Base-by-base conservation (phyloP, 2,888 invertebrate species). In the Harpalus rubripes region DNA sequence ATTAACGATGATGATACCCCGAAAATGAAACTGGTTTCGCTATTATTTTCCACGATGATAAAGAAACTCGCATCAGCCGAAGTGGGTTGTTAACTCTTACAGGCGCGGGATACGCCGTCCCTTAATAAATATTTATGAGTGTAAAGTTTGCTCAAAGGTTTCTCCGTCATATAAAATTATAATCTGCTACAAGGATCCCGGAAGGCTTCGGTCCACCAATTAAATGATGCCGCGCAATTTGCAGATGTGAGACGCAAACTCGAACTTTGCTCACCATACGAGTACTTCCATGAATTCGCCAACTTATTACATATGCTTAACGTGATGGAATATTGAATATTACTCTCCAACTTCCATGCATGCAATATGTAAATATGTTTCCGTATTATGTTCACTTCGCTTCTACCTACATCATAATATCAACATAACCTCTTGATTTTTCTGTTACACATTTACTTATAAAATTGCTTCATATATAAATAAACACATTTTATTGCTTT, bases 91-190 rank as follows among this genome's bases (percentile, higher is more conserved):
- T 81, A 81, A 81, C 65, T 65, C 81, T 80, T 78, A 2, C 22
- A 26, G 6, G 18, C 8, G 10, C 22, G n/a, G n/a, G 18, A 22
- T 41, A 4, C 16, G 52, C 74, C 58, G 58, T 78, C 78, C 78
- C 81, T 81, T 81, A 44, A 81, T 81, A 81, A 81, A 81, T 81
- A 81, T 81, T 81, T 81, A 81, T 81, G 81, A 6, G 22, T 81
- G 41, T 8, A 81, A 80, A 81, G 7, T 61, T 81, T 81, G 22
- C 65, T 81, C 81, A 81, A 81, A 81, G 81, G 81, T 63, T 80
- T 65, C 44, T 65, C 18, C 63, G 61, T 41, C 65, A 65, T 81
- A 81, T 81, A 81, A 63, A 81, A 81, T 81, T 81, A 81, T 81
- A 81, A 81, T 81, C 78, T 58, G 32, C 6, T 18, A 52, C 22